phyloP scores from a whole-genome alignment of 64 coral and sea anemone genomes.

The Pachyseris speciosa region DNA sequence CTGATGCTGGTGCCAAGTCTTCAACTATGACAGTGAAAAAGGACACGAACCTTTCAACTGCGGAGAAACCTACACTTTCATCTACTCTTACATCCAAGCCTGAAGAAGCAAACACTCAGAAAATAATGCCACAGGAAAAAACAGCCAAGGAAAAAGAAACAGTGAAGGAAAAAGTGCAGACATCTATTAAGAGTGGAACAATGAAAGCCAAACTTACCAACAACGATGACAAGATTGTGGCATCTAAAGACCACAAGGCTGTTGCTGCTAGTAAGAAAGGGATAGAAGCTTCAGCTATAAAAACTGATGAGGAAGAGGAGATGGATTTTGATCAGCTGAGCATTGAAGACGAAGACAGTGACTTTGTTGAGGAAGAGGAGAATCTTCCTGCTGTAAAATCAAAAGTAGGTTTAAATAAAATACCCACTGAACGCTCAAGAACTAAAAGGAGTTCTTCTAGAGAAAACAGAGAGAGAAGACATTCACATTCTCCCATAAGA shows the following conservation, averaged over 20 bases:
- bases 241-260: background rate
- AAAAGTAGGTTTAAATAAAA: constrained; percentile 33
- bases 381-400: constrained; percentile 4
- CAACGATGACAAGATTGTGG: background rate
- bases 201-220: background rate
- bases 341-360: constrained; percentile 43
- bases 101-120: background rate
- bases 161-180: background rate
- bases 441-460: constrained; percentile 15
- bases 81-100: background rate
- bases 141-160: background rate
- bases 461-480: constrained; percentile 6
- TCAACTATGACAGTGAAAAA: background rate
- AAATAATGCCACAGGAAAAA: background rate
- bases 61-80: background rate
- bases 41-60: background rate
- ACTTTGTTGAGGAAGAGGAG: constrained; percentile 31
- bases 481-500: constrained; percentile 3
- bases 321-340: constrained; percentile 54
- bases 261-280: background rate
- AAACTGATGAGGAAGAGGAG: background rate
- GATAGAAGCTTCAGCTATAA: background rate
- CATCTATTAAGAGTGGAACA: background rate
- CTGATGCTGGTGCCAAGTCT: background rate
- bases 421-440: background rate